A percentile compares a stretch with the other conserved stretches of the same genome.
These are phyloP conservation scores for Schrankia costaestrigalis DNA, from an alignment of 2,888 invertebrate genomes.

Conservation along the genomic window DNA sequence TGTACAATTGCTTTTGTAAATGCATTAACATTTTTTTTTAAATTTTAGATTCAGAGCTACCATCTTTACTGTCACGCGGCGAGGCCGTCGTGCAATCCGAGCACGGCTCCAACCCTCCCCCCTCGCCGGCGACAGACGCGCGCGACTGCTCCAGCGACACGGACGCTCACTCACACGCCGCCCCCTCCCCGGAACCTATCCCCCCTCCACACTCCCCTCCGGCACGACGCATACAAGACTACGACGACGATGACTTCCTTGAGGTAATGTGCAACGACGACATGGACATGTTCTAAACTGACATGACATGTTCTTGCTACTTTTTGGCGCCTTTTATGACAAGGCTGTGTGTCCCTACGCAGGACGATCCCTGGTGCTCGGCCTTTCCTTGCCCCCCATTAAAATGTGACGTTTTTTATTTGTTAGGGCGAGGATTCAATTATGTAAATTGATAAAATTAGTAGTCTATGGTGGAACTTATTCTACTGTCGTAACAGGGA, in stretches of 20 bases:
- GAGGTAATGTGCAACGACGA: constrained; percentile 85
- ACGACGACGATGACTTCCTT: constrained; percentile 86
- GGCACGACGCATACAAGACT: constrained; percentile 44
- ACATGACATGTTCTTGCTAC: background rate
- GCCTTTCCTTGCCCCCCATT: constrained; percentile 13
- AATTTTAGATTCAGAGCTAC: constrained; percentile 78
- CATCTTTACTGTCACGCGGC: constrained; percentile 82
- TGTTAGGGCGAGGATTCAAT: constrained; percentile 10
- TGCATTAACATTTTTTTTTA: too few relatives aligned
- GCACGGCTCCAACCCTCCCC: constrained; percentile 87
- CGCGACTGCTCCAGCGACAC: constrained; percentile 84
- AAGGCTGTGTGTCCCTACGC: constrained; percentile 2
- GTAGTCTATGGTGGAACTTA: constrained; percentile 8
- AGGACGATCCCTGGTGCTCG: constrained; percentile 17
- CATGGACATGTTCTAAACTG: constrained; percentile 85
- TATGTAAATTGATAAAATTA: constrained; percentile 13
- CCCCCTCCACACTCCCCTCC: constrained; percentile 32
- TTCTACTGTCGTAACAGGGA: constrained; percentile 13
- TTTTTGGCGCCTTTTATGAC: background rate
- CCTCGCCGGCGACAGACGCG: constrained; percentile 89
- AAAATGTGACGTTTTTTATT: constrained; percentile 10
- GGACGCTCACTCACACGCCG: constrained; percentile 48
- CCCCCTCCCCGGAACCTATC: constrained; percentile 15
- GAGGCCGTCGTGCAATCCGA: constrained; percentile 80
- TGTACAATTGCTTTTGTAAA: too few relatives aligned